Conservation (phyloP, 92 coral and sea anemone genomes). For the Muricea muricata region DNA sequence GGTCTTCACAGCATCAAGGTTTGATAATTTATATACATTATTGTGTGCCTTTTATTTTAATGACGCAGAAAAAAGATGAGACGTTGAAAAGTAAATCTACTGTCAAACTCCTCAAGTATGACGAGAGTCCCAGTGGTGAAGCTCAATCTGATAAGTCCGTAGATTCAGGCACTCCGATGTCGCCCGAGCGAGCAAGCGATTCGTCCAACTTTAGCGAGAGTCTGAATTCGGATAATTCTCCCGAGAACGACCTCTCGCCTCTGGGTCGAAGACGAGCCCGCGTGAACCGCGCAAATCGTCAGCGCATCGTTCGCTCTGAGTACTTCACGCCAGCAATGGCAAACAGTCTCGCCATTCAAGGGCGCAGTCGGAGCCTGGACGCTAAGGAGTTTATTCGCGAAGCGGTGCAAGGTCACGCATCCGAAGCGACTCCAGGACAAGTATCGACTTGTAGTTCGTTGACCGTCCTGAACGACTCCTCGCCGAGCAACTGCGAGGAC, state of each 20-base stretch:
- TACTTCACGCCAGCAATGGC: slow-evolving; percentile 31
- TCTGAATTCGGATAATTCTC: slow-evolving; percentile 28
- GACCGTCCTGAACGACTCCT: background rate
- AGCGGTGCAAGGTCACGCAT: background rate
- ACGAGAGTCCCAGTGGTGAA: slow-evolving; percentile 73
- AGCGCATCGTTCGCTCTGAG: slow-evolving; percentile 30
- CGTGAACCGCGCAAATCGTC: slow-evolving; percentile 34
- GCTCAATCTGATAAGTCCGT: slow-evolving; percentile 60
- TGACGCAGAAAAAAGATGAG: slow-evolving; percentile 84
- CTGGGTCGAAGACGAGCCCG: slow-evolving; percentile 35
- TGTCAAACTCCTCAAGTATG: slow-evolving; percentile 81
- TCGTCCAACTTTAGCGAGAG: slow-evolving; percentile 60
- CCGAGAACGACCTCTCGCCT: slow-evolving; percentile 50
- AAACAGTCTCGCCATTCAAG: slow-evolving; percentile 19
- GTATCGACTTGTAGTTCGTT: slow-evolving; percentile 17
- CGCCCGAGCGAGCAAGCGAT: slow-evolving; percentile 66
- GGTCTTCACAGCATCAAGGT: too few species aligned
- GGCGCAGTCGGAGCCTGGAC: slow-evolving; percentile 45
- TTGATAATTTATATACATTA: too few species aligned
- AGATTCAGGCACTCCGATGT: slow-evolving; percentile 51
- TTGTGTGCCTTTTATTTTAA: background rate
- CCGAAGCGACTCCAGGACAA: background rate
- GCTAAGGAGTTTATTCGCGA: slow-evolving; percentile 36
- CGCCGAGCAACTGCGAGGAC: background rate
- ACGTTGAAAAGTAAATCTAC: slow-evolving; percentile 53